phyloP scores from a whole-genome alignment of 2,113 vertebrate species.

The Chaetodon trifascialis region DNA sequence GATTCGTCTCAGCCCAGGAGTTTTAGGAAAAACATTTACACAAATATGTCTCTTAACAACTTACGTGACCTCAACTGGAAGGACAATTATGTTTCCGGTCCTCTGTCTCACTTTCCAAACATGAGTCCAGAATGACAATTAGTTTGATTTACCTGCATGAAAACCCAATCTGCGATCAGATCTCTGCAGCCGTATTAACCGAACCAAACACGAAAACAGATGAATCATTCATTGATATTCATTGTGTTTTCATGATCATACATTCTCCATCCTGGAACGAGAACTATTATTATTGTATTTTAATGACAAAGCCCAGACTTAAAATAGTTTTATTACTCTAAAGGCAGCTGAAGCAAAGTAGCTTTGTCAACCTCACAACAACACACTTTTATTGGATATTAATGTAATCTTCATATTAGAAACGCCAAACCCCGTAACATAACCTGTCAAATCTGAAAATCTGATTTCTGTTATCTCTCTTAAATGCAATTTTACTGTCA shows the following conservation, averaged over 20 bases:
- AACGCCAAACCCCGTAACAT: constrained; percentile 68
- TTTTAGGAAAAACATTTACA: neutral
- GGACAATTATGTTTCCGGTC: neutral
- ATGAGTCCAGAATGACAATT: constrained; percentile 44
- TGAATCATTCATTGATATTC: constrained; percentile 57
- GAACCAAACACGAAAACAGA: constrained; percentile 31
- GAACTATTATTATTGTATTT: constrained; percentile 44
- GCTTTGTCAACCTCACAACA: constrained; percentile 50
- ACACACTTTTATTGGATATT: constrained; percentile 68
- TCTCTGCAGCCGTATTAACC: constrained; percentile 23
- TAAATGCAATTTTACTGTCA: constrained; percentile 73
- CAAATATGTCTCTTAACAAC: neutral
- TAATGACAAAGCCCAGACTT: constrained; percentile 34
- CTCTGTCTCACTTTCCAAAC: constrained; percentile 35
- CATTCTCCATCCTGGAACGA: neutral
- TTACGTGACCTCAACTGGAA: neutral
- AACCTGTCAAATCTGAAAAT: constrained; percentile 74
- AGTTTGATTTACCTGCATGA: constrained; percentile 46
- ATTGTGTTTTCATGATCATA: constrained; percentile 46
- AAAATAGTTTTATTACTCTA: constrained; percentile 61
- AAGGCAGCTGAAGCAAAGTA: constrained; percentile 52
- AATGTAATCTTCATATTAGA: constrained; percentile 77
- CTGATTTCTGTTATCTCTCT: constrained; percentile 74
- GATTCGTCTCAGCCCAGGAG: neutral
- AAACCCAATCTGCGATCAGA: constrained; percentile 13